A percentile compares a stretch with the other conserved stretches of the same genome.
Evolutionary conservation across 2,797 vertebrate genomes (phyloP).

Genomic region (Pipistrellus pipistrellus): DNA sequence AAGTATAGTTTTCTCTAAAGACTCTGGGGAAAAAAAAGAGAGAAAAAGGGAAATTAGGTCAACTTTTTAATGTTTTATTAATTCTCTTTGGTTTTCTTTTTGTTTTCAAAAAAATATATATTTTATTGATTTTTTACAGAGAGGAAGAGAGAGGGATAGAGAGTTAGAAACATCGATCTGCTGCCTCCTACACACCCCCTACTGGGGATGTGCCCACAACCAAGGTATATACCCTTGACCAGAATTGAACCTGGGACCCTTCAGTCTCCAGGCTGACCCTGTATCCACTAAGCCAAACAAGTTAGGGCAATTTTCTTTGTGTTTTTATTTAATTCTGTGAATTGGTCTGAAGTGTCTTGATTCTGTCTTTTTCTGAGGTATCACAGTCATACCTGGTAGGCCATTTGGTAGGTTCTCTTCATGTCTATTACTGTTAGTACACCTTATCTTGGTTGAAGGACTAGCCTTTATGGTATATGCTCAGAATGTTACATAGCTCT

Average conservation of each 20-base stretch:
- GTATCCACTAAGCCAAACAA: too few relatives aligned
- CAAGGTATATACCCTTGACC: too few relatives aligned
- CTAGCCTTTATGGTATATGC: background rate
- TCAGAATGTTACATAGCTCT: background rate
- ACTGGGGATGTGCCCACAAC: too few relatives aligned
- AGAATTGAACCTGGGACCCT: too few relatives aligned
- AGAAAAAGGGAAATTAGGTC: background rate
- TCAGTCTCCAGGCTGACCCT: too few relatives aligned
- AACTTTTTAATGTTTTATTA: background rate
- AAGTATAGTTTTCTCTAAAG: background rate
- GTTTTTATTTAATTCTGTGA: slow-evolving; percentile 9
- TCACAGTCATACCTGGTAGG: fast-evolving
- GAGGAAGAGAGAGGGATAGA: too few relatives aligned
- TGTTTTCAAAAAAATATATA: too few relatives aligned
- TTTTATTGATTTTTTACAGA: too few relatives aligned
- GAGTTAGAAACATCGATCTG: too few relatives aligned
- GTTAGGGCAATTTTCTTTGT: background rate
- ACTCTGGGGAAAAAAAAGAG: background rate
- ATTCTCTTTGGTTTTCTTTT: background rate
- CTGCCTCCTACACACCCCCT: too few relatives aligned
- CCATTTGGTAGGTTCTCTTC: background rate
- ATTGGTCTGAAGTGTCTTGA: background rate
- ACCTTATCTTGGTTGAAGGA: background rate
- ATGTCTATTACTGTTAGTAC: fast-evolving
- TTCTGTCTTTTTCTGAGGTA: background rate